A percentile compares a stretch with the other conserved stretches of the same genome.
Evolutionary conservation across 2,888 invertebrate genomes (phyloP).

Genomic region (Parthenolecanium corni): DNA sequence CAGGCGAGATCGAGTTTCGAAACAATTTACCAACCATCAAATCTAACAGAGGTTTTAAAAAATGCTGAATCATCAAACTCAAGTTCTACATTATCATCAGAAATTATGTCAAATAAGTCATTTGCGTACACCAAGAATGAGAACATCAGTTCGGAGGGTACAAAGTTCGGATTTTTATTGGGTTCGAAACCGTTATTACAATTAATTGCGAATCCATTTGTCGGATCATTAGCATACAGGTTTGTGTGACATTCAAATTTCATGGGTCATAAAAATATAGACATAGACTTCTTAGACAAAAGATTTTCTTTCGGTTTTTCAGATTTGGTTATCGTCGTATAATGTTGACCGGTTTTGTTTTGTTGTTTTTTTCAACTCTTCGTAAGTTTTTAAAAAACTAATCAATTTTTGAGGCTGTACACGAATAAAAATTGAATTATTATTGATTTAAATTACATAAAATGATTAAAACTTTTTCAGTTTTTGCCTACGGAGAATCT

Average conservation of each 20-base stretch:
- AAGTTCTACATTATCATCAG: too few relatives aligned
- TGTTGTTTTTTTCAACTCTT: slow-evolving; percentile 95
- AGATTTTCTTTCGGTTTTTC: slow-evolving; percentile 32
- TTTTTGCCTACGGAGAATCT: slow-evolving; percentile 94
- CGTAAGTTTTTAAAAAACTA: slow-evolving; percentile 52
- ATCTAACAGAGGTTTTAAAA: not conserved
- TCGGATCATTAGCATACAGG: slow-evolving; percentile 96
- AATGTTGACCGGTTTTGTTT: slow-evolving; percentile 95
- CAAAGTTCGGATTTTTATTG: slow-evolving; percentile 94
- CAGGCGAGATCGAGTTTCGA: not conserved
- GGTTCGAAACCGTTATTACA: slow-evolving; percentile 98
- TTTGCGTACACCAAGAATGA: slow-evolving; percentile 35
- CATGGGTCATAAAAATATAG: not conserved
- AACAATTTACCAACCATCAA: too few relatives aligned
- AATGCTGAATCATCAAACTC: slow-evolving; percentile 13
- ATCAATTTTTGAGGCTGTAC: not conserved
- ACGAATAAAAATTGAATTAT: not conserved
- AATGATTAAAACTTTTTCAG: slow-evolving; percentile 42
- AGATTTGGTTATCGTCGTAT: slow-evolving; percentile 99
- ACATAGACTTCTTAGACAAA: too few relatives aligned
- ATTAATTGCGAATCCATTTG: slow-evolving; percentile 89
- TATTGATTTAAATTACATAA: not conserved
- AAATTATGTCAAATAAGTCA: slow-evolving; percentile 27
- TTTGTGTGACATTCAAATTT: too few relatives aligned
- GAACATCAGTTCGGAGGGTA: slow-evolving; percentile 80